Conservation (phyloP, 1,140 invertebrate species). For the Antheraea pernyi region DNA sequence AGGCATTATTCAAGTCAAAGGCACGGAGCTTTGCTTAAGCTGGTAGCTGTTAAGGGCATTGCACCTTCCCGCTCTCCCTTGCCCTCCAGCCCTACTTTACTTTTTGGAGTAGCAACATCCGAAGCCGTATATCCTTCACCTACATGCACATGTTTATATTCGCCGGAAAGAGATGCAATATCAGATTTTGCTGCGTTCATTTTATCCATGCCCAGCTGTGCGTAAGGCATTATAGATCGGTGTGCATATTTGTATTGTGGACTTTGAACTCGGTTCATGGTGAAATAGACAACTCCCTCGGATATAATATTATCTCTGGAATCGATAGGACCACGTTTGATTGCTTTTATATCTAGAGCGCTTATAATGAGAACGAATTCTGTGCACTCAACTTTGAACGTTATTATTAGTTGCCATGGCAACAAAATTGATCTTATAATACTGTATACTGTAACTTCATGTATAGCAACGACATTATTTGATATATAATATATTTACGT, state of each 20-base stretch:
- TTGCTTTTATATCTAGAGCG: slow-evolving; percentile 33
- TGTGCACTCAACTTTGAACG: slow-evolving; percentile 19
- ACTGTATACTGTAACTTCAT: slow-evolving; percentile 13
- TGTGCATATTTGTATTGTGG: slow-evolving; percentile 62
- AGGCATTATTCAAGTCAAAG: slow-evolving; percentile 58
- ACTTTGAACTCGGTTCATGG: slow-evolving; percentile 72
- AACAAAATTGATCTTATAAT: background rate
- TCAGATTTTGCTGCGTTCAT: slow-evolving; percentile 45
- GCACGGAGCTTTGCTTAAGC: slow-evolving; percentile 58
- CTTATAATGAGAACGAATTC: slow-evolving; percentile 36
- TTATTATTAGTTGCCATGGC: slow-evolving; percentile 11
- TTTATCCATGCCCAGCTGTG: slow-evolving; percentile 60
- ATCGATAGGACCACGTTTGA: slow-evolving; percentile 53
- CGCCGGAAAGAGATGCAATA: slow-evolving; percentile 66
- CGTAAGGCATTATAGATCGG: slow-evolving; percentile 48
- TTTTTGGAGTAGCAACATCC: slow-evolving; percentile 53
- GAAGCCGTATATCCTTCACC: slow-evolving; percentile 50
- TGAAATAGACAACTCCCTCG: slow-evolving; percentile 57
- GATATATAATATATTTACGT: too few relatives aligned
- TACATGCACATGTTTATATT: slow-evolving; percentile 35
- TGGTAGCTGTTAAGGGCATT: slow-evolving; percentile 67
- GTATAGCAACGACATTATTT: background rate
- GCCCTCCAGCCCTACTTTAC: slow-evolving; percentile 75
- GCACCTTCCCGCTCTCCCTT: slow-evolving; percentile 73
- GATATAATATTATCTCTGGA: slow-evolving; percentile 49